Conservation (phyloP, 2,797 vertebrate genomes). For the Darevskia nairensis region DNA sequence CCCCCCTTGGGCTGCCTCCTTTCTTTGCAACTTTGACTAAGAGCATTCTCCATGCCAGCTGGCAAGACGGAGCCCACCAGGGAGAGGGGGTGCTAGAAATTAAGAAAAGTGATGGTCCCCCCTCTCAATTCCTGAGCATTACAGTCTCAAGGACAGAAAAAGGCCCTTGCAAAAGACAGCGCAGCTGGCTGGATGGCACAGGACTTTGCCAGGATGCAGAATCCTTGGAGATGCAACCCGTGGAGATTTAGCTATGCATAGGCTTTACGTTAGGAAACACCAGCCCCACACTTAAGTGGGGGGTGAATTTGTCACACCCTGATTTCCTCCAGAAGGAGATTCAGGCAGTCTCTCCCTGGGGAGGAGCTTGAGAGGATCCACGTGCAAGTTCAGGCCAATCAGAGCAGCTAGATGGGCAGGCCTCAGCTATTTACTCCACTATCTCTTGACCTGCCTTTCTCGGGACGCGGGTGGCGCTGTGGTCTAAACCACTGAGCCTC, state of each 20-base stretch:
- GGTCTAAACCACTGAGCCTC: no score
- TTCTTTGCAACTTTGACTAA: slow-evolving; percentile 6
- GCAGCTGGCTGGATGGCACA: background rate
- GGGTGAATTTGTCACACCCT: no score
- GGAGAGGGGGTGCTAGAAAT: background rate
- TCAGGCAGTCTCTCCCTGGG: no score
- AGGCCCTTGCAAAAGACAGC: background rate
- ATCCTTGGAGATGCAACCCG: background rate
- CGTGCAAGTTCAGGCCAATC: no score
- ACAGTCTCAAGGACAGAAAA: background rate
- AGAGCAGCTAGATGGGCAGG: no score
- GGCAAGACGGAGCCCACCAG: background rate
- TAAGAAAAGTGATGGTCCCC: background rate
- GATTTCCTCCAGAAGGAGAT: no score
- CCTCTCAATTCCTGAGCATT: background rate
- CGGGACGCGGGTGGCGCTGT: no score
- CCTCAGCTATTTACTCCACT: no score
- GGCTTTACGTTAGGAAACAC: background rate
- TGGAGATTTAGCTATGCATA: no score
- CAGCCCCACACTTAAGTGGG: no score
- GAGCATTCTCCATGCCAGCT: fast-evolving
- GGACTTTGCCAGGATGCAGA: background rate
- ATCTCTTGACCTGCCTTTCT: no score
- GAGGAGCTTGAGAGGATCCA: no score
- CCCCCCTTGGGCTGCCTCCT: background rate